These are phyloP conservation scores for Acestrorhynchus altus DNA, from an alignment of 2,797 vertebrate genomes.

Conservation along the genomic window DNA sequence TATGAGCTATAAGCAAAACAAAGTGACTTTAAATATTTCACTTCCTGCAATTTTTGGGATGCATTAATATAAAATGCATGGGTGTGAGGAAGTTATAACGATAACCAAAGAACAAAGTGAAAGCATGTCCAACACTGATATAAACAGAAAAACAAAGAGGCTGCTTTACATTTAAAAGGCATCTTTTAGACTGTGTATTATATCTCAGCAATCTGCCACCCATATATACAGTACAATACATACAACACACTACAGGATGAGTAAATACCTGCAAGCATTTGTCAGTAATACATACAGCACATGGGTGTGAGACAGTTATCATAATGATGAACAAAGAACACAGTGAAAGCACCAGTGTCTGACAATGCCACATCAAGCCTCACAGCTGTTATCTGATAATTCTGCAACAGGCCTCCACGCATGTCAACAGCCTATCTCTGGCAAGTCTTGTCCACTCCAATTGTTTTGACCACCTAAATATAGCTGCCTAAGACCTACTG, in stretches of 20 bases:
- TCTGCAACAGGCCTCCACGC: conserved; percentile 58
- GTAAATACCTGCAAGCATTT: neutral
- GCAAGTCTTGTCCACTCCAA: conserved; percentile 52
- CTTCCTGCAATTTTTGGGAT: too few relatives aligned
- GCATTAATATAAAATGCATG: too few relatives aligned
- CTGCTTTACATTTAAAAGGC: too few relatives aligned
- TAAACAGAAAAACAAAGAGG: too few relatives aligned
- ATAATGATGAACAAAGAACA: conserved; percentile 29
- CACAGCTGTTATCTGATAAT: conserved; percentile 56
- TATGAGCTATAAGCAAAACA: too few relatives aligned
- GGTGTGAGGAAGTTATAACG: too few relatives aligned
- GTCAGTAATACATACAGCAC: neutral
- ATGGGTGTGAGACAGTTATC: conserved; percentile 20
- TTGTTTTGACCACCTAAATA: conserved; percentile 60
- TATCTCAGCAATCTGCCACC: too few relatives aligned
- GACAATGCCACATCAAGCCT: conserved; percentile 38
- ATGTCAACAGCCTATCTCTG: conserved; percentile 71
- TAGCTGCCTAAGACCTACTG: conserved; percentile 47
- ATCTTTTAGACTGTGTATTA: too few relatives aligned
- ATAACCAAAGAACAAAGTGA: too few relatives aligned
- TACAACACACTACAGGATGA: neutral
- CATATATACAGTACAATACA: too few relatives aligned
- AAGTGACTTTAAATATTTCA: too few relatives aligned
- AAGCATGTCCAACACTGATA: too few relatives aligned
- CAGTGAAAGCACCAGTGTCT: conserved; percentile 33